phyloP scores from a whole-genome alignment of 2,888 invertebrate genomes.

The Leistus spinibarbis region DNA sequence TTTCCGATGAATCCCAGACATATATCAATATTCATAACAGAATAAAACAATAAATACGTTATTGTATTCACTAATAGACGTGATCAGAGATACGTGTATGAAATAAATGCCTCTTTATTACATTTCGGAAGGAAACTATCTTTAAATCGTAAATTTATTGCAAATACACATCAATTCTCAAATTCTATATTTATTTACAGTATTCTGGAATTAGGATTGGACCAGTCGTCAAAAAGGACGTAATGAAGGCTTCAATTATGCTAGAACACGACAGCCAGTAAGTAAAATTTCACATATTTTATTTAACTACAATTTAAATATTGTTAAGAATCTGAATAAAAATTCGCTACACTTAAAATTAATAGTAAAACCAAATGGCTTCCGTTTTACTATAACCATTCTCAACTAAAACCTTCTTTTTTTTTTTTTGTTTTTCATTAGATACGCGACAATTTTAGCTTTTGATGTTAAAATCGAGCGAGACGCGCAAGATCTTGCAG shows the following conservation, averaged over 20 bases:
- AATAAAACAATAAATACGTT: too few relatives aligned
- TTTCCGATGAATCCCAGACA: too few relatives aligned
- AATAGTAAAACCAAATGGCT: neutral
- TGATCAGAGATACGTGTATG: too few relatives aligned
- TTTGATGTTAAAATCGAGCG: conserved; percentile 99
- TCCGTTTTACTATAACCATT: neutral
- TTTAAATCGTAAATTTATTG: too few relatives aligned
- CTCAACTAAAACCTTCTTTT: neutral
- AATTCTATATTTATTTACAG: conserved; percentile 64
- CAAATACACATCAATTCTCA: too few relatives aligned
- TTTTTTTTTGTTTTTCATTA: conserved; percentile 53
- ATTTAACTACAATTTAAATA: neutral
- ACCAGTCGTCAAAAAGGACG: conserved; percentile 98
- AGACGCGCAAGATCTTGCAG: conserved; percentile 97
- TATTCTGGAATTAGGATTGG: conserved; percentile 98
- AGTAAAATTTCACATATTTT: conserved; percentile 55
- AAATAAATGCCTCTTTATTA: too few relatives aligned
- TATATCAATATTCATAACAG: too few relatives aligned
- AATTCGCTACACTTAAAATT: neutral
- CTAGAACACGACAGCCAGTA: conserved; percentile 95
- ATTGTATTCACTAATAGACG: too few relatives aligned
- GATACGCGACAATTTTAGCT: conserved; percentile 96
- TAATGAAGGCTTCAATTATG: conserved; percentile 99
- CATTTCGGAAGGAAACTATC: too few relatives aligned
- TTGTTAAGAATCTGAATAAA: too few relatives aligned